Base-by-base conservation (phyloP, 2,888 invertebrate genomes). In the Anaspis maculata region DNA sequence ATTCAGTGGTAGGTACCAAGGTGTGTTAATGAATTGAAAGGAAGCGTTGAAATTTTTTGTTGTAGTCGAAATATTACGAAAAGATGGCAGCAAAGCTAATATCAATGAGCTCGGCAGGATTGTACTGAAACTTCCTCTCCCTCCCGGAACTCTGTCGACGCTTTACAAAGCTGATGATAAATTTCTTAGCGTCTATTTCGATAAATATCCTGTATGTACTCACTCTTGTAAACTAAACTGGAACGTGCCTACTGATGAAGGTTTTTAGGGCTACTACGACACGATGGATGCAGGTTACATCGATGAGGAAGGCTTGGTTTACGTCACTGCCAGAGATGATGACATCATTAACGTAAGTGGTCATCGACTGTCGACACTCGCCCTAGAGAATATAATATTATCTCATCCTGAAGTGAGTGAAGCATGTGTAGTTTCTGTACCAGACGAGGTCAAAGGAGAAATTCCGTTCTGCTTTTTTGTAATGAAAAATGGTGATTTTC, bases 321-420 rank as follows among this genome's bases (percentile, higher is more conserved):
- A 82, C 65, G 88, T 95, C 9, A 87, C 89, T 31, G 86, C 92
- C 0, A 72, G 94, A 21, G 90, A 88, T 38, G 95, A 95, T 66
- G 95, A 95, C 64, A 84, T 90, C 39, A 94, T 95, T 51, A 95
- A 95, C 61, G 92, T 95, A 1, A 89, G 94, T 1, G 95, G 94
- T 0, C 94, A 94, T 61, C 71, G 94, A 30, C 70, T 95, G 19
- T 90, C 91, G 1, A 89, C 92, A 0, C 79, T 87, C 0, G 87
- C 88, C 1, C 63, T 95, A 2, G 95, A 95, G 61, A 91, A 94
- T 61, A 89, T 90, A 0, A 79, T 91, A 6, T 63, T 92, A 22
- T 74, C 83, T n/a, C 89, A 91, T 68, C 79, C 82, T 0, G 79
- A 86, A 43, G 74, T 94, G 1, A 81, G 78, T 0, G 92, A 92